Percentiles rank a stretch among this genome's conserved stretches.
Conservation (phyloP, 1,140 invertebrate genomes). For the Drosophila lowei region DNA sequence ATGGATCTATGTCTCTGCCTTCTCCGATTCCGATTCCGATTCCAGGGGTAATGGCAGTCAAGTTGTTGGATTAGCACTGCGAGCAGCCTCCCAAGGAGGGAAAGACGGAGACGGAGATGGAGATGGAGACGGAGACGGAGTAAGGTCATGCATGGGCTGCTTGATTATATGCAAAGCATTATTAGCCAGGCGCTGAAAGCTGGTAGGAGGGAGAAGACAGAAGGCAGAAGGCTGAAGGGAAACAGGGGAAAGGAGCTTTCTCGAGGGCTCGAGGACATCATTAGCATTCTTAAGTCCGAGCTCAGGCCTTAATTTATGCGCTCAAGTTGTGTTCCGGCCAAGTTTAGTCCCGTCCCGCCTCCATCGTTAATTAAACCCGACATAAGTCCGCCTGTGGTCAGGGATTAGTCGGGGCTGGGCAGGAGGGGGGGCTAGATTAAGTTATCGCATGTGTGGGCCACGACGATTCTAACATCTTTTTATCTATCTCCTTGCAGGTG, state of each 20-base stretch:
- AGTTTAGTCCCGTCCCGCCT: slow-evolving; percentile 32
- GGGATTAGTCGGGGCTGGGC: slow-evolving; percentile 34
- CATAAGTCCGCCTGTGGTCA: slow-evolving; percentile 31
- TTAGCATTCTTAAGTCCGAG: slow-evolving; percentile 57
- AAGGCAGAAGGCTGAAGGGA: no score
- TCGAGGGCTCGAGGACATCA: slow-evolving; percentile 50
- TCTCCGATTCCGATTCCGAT: slow-evolving; percentile 18
- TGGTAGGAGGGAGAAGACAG: not conserved
- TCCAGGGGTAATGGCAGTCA: slow-evolving; percentile 69
- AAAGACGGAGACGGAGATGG: not conserved
- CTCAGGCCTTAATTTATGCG: slow-evolving; percentile 64
- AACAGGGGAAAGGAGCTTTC: slow-evolving; percentile 7
- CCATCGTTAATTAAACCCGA: slow-evolving; percentile 50
- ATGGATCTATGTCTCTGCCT: not conserved
- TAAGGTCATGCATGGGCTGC: slow-evolving; percentile 59
- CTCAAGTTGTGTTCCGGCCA: slow-evolving; percentile 30
- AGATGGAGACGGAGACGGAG: not conserved
- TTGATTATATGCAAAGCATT: slow-evolving; percentile 75
- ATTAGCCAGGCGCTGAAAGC: slow-evolving; percentile 27
- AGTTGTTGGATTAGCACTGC: slow-evolving; percentile 74
- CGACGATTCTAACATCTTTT: slow-evolving; percentile 14
- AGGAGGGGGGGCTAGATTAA: slow-evolving; percentile 22
- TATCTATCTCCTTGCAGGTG: slow-evolving; percentile 40
- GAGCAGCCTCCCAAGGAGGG: slow-evolving; percentile 43
- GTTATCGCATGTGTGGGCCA: slow-evolving; percentile 24